A percentile compares a stretch with the other conserved stretches of the same genome.
phyloP scores from a whole-genome alignment of 2,113 vertebrate species.

The Oryzias celebensis region DNA sequence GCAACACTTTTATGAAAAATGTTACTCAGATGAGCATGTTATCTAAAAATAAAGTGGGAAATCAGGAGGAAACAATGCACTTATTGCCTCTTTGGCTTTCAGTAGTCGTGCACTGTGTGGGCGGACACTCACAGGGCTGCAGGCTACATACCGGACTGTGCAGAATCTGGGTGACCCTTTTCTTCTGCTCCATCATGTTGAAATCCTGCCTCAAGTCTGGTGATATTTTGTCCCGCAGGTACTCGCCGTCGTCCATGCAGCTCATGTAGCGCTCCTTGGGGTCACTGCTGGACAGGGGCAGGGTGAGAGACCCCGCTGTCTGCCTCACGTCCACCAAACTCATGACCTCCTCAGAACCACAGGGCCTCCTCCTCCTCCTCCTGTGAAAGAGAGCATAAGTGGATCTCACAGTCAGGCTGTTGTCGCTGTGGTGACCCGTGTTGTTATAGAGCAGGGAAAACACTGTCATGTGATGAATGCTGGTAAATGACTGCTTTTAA shows the following conservation, averaged over 20 bases:
- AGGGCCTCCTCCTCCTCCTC: constrained; percentile 20
- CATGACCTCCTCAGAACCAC: constrained; percentile 69
- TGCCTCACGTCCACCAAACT: constrained; percentile 83
- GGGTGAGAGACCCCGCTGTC: constrained; percentile 81
- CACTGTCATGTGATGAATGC: constrained; percentile 42
- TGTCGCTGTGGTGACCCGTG: constrained; percentile 52
- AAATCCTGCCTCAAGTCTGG: constrained; percentile 95
- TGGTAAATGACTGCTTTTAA: background rate
- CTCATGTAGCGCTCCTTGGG: constrained; percentile 88
- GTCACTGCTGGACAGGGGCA: constrained; percentile 82
- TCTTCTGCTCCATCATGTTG: constrained; percentile 98
- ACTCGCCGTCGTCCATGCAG: constrained; percentile 84
- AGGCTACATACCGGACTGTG: constrained; percentile 89
- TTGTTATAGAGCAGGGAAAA: constrained; percentile 17
- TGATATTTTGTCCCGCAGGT: constrained; percentile 86
- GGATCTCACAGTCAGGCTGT: constrained; percentile 37
- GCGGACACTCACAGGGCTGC: constrained; percentile 29
- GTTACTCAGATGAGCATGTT: background rate
- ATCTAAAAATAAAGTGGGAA: background rate
- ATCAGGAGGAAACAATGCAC: constrained; percentile 3
- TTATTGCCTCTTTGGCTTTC: constrained; percentile 22
- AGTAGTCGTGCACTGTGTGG: constrained; percentile 53
- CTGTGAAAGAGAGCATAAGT: constrained; percentile 17
- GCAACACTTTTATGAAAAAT: background rate
- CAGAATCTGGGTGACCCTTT: constrained; percentile 95